Conservation (phyloP, 2,888 invertebrate genomes). For the Pseudococcus longispinus region DNA sequence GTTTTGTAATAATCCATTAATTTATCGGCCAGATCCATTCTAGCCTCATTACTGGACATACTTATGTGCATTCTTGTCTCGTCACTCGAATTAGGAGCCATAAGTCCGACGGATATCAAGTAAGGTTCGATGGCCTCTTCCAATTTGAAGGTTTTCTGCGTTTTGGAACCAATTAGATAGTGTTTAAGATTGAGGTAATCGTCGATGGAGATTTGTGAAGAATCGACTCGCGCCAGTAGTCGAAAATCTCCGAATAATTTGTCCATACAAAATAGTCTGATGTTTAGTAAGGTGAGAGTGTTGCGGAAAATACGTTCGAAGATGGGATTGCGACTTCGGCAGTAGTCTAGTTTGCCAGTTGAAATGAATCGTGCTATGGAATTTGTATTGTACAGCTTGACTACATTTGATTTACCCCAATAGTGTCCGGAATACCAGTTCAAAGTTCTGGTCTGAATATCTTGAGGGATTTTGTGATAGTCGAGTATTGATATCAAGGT, state of each 20-base stretch:
- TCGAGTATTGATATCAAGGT: neutral
- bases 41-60: neutral
- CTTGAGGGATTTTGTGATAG: neutral
- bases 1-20: neutral
- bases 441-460: neutral
- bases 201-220: neutral
- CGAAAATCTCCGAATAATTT: neutral
- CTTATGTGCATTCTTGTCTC: neutral
- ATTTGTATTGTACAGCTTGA: neutral
- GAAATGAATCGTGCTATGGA: neutral
- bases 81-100: neutral
- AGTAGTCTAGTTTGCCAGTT: neutral
- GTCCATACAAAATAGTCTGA: neutral
- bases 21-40: neutral
- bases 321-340: neutral
- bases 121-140: neutral
- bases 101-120: neutral
- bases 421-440: neutral
- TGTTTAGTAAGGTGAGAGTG: neutral
- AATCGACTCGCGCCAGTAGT: neutral
- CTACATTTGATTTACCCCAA: neutral
- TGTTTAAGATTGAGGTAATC: neutral
- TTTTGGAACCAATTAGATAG: neutral
- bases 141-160: neutral
- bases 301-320: constrained; percentile 1